Evolutionary conservation across 2,888 invertebrate species (phyloP).

Genomic region (Watsonalla cultraria): DNA sequence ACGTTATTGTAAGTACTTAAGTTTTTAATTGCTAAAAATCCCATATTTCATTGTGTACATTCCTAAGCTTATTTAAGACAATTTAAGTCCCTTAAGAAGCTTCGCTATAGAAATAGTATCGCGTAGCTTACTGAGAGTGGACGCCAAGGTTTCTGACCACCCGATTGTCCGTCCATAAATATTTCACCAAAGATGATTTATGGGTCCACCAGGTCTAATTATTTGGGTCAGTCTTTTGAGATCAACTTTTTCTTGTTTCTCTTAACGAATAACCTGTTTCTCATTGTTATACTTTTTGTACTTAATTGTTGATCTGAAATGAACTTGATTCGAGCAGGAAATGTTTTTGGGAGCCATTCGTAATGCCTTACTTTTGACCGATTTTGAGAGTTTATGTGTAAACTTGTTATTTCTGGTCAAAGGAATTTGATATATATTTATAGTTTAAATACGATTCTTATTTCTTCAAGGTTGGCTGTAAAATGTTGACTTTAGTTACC

Average conservation of each 20-base stretch:
- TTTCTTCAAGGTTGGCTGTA: too few relatives aligned
- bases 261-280: slow-evolving; percentile 14
- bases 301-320: not conserved
- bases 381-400: too few relatives aligned
- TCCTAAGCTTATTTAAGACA: too few relatives aligned
- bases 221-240: slow-evolving; percentile 61
- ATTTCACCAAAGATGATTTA: slow-evolving; percentile 66
- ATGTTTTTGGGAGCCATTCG: not conserved
- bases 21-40: too few relatives aligned
- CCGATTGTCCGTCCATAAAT: slow-evolving; percentile 62
- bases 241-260: slow-evolving; percentile 44
- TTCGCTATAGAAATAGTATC: slow-evolving; percentile 2
- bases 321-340: slow-evolving; percentile 5
- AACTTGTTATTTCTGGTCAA: too few relatives aligned
- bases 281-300: slow-evolving; percentile 29
- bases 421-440: too few relatives aligned
- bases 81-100: not conserved
- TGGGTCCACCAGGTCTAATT: slow-evolving; percentile 60
- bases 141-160: slow-evolving; percentile 37
- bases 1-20: too few relatives aligned
- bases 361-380: not conserved
- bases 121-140: slow-evolving; percentile 17
- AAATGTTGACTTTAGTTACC: too few relatives aligned
- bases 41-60: too few relatives aligned
- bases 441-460: too few relatives aligned